Percentiles rank a stretch among this genome's conserved stretches.
phyloP scores from a whole-genome alignment of 2,113 vertebrate species.

The Abramis brama region DNA sequence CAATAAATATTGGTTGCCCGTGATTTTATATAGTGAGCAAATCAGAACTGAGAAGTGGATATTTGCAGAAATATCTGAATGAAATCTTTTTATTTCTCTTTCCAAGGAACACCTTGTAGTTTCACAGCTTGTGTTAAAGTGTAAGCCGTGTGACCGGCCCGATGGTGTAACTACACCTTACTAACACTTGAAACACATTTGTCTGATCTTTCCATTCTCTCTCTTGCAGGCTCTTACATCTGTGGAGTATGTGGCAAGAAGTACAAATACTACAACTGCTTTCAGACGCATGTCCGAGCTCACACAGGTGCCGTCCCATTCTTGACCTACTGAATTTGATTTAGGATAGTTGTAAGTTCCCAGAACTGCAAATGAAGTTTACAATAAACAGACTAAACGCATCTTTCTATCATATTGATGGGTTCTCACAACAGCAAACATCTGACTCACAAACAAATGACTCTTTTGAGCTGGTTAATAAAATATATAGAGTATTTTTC shows the following conservation, averaged over 20 bases:
- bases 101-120: background rate
- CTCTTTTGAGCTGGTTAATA: background rate
- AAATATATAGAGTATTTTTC: no score
- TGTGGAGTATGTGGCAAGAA: conserved; percentile 98
- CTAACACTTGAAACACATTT: background rate
- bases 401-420: background rate
- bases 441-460: background rate
- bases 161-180: background rate
- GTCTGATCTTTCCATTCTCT: conserved; percentile 49
- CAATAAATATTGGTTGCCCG: background rate
- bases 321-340: background rate
- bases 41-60: background rate
- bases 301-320: conserved; percentile 85
- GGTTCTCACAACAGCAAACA: background rate
- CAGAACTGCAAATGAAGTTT: no score
- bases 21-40: background rate
- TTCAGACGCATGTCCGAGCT: conserved; percentile 97
- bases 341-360: background rate
- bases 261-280: conserved; percentile 99
- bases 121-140: background rate
- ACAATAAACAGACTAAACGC: background rate
- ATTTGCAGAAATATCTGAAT: background rate
- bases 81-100: background rate
- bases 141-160: background rate
- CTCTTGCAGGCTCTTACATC: conserved; percentile 89